Evolutionary conservation across 2,113 vertebrate genomes (phyloP), one percentile per base, ranked within the genome.

Genomic region (Chaetorhynchus papuensis): DNA sequence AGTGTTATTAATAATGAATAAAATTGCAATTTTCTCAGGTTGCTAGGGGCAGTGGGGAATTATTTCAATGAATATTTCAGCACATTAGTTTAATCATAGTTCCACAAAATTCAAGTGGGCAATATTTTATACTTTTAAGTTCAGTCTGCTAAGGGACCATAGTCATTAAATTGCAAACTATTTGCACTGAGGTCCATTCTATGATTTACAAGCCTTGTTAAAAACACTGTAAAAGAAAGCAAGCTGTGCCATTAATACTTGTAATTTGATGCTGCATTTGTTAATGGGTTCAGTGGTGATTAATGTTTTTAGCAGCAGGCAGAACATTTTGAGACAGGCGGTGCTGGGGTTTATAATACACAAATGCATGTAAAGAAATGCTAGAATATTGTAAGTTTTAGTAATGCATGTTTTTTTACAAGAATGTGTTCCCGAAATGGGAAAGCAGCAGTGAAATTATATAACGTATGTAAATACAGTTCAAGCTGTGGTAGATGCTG

Each of bases 11-110:
- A 99, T 99, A 99, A 99, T 99, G 98, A 99, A 99, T 99, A 99
- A 99, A 99, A 99, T 98, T 97, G 98, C 98, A 98, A 98, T 99
- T 99, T 99, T 99, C 98, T 98, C 97, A 98, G 98, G 98, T 98
- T 98, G 98, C 99, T 98, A 90, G 98, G 97, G 98, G 99, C 98
- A 98, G 86, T 97, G 93, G 98, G 98, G 99, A 99, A 99, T 99
- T 98, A 99, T 98, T 99, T 98, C 98, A 98, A 99, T 99, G 99
- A 99, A 99, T 99, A 99, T 99, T 99, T 99, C 99, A 99, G 98
- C 98, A 98, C 98, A 98, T 99, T 99, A 99, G 99, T 99, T 99
- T 99, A 99, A 99, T 99, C 99, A 99, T 98, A 98, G 97, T 98
- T 98, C 96, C 96, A 98, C 98, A 98, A 98, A 98, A 98, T 98